Conservation (phyloP, 1,140 invertebrate genomes). For the Calycopis cecrops region DNA sequence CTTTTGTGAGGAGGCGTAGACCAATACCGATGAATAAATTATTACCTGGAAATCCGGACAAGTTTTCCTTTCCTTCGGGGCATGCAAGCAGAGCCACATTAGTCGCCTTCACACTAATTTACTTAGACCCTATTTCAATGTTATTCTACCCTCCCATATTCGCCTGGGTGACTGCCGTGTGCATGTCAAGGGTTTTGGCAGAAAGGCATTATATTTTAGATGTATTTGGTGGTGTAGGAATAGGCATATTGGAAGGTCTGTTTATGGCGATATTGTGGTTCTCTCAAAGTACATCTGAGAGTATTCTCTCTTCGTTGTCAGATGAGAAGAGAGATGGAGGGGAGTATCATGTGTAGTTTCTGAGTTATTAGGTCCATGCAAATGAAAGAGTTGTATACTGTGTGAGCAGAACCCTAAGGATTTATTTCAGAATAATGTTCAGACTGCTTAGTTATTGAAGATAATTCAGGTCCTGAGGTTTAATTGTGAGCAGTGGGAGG, state of each 20-base stretch:
- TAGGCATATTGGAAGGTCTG: conserved; percentile 86
- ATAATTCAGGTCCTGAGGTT: no score
- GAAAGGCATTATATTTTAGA: conserved; percentile 92
- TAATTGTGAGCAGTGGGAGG: no score
- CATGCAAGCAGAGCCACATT: conserved; percentile 92
- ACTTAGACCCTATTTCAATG: conserved; percentile 77
- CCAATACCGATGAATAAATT: conserved; percentile 83
- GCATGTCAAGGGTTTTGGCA: conserved; percentile 84
- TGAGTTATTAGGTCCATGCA: no score
- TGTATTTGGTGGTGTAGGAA: conserved; percentile 82
- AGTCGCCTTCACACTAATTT: conserved; percentile 83
- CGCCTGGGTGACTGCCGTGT: conserved; percentile 85
- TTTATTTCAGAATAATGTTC: no score
- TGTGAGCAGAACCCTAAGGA: no score
- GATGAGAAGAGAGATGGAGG: conserved; percentile 67
- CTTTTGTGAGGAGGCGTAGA: conserved; percentile 83
- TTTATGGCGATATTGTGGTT: conserved; percentile 83
- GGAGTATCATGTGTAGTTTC: conserved; percentile 58
- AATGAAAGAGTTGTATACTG: no score
- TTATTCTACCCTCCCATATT: conserved; percentile 79
- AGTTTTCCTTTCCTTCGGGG: conserved; percentile 97
- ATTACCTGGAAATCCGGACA: conserved; percentile 82
- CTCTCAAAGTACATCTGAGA: conserved; percentile 53
- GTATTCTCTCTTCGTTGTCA: conserved; percentile 56
- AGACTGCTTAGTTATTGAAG: no score